Evolutionary conservation across 2,888 invertebrate species (phyloP).

Genomic region (Caenorhabditis macrosperma): DNA sequence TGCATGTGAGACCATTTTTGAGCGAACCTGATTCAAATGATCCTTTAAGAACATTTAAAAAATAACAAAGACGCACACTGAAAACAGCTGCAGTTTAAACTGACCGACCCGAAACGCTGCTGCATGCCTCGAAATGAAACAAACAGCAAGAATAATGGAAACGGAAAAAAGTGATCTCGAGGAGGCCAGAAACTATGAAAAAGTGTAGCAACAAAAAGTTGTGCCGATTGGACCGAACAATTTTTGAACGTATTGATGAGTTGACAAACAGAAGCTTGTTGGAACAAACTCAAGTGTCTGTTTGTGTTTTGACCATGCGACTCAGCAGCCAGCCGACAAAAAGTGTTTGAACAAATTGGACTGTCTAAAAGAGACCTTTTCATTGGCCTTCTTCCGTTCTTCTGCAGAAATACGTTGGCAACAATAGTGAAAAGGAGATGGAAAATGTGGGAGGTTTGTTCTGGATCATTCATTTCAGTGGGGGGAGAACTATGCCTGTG

Average conservation of each 20-base stretch:
- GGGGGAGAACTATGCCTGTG: conserved; percentile 17
- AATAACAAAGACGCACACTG: too few relatives aligned
- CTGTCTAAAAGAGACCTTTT: conserved; percentile 23
- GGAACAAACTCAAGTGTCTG: conserved; percentile 34
- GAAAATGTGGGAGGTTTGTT: conserved; percentile 19
- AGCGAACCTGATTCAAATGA: too few relatives aligned
- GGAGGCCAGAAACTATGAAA: too few relatives aligned
- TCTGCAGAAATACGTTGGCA: conserved; percentile 13
- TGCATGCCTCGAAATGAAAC: too few relatives aligned
- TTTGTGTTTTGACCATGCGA: conserved; percentile 48
- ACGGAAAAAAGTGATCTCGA: too few relatives aligned
- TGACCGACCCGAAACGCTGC: too few relatives aligned
- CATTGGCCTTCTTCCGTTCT: conserved; percentile 6
- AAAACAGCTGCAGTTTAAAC: too few relatives aligned
- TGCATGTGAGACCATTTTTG: too few relatives aligned
- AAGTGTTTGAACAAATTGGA: conserved; percentile 55
- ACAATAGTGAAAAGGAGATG: conserved; percentile 10
- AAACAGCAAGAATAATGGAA: too few relatives aligned
- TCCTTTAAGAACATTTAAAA: too few relatives aligned
- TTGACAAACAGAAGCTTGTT: conserved; percentile 37
- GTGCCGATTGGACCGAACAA: conserved; percentile 20
- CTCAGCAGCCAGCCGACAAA: background rate
- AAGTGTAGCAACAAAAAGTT: background rate
- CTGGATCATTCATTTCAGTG: conserved; percentile 25
- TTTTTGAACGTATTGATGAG: conserved; percentile 46